Base-by-base conservation (phyloP, 2,797 vertebrate species). In the Eulemur coronatus region DNA sequence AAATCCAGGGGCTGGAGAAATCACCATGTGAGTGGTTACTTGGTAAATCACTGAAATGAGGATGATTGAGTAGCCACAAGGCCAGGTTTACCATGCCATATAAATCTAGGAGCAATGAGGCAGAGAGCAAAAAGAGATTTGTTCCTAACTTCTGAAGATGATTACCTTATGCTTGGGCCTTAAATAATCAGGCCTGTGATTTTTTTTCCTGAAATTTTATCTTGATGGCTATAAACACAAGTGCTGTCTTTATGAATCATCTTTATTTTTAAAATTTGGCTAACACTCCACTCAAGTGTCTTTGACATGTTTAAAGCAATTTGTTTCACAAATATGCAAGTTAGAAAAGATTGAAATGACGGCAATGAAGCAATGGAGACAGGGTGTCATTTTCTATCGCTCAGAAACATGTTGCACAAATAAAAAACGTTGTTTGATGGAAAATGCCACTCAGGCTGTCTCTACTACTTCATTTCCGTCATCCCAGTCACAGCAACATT, bases 251-350 rank as follows among this genome's bases (percentile, higher is more conserved):
- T 84, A 76, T 97, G 97, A 98, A 97, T 97, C 98, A 98, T 97
- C 94, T 97, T 96, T 97, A 97, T 97, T 98, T 97, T 97, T 96
- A 96, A 97, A 97, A 93, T 94, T 94, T 97, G 97, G 96, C 97
- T 97, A 96, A 97, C 96, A 95, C 91, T 96, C 85, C 79, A 95
- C 84, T 96, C 65, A 80, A 97, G 70, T 89, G 91, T 93, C 96
- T 98, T 96, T 97, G 96, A 97, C 96, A 97, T 96, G 97, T 97
- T 97, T 97, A 97, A 96, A 97, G 96, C 91, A 97, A 97, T 97
- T 97, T 98, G 94, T 97, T 94, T 97, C 95, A 97, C 96, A 97
- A 97, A 95, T 92, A 96, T 17, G 78, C 92, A 96, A 96, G 82
- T 95, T 97, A 95, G 85, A 92, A 87, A 89, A 95, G 93, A 96